Base-by-base conservation (phyloP, 2,797 vertebrate species). In the Leptatherina wallacei region DNA sequence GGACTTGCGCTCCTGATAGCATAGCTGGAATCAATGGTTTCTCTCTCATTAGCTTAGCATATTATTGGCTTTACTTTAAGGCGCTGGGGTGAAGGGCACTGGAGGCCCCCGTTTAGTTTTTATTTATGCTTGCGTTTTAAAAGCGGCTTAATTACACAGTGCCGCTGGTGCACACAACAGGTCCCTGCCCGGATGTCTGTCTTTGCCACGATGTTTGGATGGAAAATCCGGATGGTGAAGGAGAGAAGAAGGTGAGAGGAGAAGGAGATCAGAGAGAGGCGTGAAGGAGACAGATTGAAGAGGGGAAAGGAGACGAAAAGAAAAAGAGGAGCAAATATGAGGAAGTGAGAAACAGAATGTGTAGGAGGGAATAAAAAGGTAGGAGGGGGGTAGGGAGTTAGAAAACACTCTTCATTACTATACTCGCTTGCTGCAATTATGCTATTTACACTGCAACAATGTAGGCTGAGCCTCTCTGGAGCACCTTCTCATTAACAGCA, bases 21-120 rank as follows among this genome's bases (percentile, higher is more conserved):
- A 68, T 82, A 69, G 84, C 85, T 84, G 72, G 87, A 91, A 93
- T 90, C 89, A 89, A 90, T 91, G 87, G 74, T 73, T 83, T 56
- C 85, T 84, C 89, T 85, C 88, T 91, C 90, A 92, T 93, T 92
- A 92, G 89, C 88, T 87, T 88, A 91, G 89, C 87, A 89, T 90
- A 92, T 91, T 91, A 92, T 90, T 91, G 91, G 89, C 86, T 91
- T 88, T 89, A 87, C 88, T 88, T 78, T 78, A 84, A 90, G 88
- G 84, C 78, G 71, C 85, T 44, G 66, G 80, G 90, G 87, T 82
- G 86, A 86, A 91, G 91, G 90, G 84, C 89, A 91, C 88, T 69
- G 75, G 91, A 88, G 90, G 89, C 87, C 83, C 64, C 71, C 77
- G 81, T 92, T 92, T 90, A 89, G 78, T 89, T 92, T 89, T 89